Evolutionary conservation across 2,797 vertebrate genomes (phyloP).

Genomic region (Fratercula arctica): DNA sequence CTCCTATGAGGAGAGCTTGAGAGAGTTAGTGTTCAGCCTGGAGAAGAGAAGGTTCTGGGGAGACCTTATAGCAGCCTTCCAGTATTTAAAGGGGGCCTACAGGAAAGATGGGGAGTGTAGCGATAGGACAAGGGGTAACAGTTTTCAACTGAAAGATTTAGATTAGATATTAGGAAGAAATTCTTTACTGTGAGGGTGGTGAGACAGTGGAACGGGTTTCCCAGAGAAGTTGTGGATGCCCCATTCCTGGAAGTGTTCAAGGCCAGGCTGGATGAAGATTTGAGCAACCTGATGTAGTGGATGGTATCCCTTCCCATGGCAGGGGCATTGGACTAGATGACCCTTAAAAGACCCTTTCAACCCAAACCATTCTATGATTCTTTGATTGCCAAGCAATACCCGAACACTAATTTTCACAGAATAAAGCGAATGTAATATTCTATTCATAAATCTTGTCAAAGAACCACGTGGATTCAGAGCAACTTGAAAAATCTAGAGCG

Average conservation of each 20-base stretch:
- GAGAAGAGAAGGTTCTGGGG: background rate
- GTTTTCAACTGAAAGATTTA: background rate
- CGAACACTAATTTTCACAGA: background rate
- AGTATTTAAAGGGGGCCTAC: background rate
- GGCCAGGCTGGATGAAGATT: background rate
- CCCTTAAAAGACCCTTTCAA: background rate
- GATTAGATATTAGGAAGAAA: background rate
- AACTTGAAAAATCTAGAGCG: background rate
- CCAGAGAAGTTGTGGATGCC: background rate
- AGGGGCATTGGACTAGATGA: background rate
- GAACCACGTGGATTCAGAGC: background rate
- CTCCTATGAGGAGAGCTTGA: background rate
- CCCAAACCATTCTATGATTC: background rate
- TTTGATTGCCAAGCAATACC: background rate
- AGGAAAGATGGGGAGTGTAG: background rate
- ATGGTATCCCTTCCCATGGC: background rate
- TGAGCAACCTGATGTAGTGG: background rate
- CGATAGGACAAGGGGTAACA: fast-evolving
- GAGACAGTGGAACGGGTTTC: background rate
- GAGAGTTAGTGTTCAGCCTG: background rate
- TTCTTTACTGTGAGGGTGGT: background rate
- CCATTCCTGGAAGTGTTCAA: background rate
- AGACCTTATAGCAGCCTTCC: background rate
- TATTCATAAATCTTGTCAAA: background rate
- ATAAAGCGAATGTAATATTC: background rate